phyloP scores from a whole-genome alignment of 2,888 invertebrate species.

The Helobdella robusta region DNA sequence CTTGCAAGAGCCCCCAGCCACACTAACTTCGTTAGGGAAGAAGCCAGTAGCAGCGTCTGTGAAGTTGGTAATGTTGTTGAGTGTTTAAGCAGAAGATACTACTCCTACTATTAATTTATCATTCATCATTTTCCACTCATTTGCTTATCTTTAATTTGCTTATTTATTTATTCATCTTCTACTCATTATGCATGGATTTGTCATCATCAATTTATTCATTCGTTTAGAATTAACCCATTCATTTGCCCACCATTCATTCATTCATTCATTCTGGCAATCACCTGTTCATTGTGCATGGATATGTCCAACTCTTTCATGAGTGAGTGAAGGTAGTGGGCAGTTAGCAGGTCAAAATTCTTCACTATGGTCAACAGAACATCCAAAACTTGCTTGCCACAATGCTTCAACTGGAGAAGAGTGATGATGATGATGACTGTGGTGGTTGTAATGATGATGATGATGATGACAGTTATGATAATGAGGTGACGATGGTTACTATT shows the following conservation, averaged over 20 bases:
- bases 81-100: too few species aligned
- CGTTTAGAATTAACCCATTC: too few species aligned
- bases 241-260: too few species aligned
- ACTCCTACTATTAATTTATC: not conserved
- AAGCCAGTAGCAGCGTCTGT: slow-evolving; percentile 77
- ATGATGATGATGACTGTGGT: too few species aligned
- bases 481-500: too few species aligned
- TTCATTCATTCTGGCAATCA: too few species aligned
- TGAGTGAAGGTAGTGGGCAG: slow-evolving; percentile 76
- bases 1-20: slow-evolving; percentile 60
- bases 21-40: slow-evolving; percentile 77
- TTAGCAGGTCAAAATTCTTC: slow-evolving; percentile 75
- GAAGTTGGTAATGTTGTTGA: slow-evolving; percentile 33
- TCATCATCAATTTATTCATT: too few species aligned
- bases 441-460: too few species aligned
- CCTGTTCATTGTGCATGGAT: slow-evolving; percentile 83
- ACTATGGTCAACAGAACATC: slow-evolving; percentile 80
- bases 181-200: too few species aligned
- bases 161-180: too few species aligned
- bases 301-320: slow-evolving; percentile 77
- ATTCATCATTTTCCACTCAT: not conserved
- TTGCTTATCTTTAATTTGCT: too few species aligned
- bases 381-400: slow-evolving; percentile 84
- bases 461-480: too few species aligned
- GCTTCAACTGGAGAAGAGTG: slow-evolving; percentile 58